Conservation (phyloP, 2,797 vertebrate genomes). For the Octomys mimax region DNA sequence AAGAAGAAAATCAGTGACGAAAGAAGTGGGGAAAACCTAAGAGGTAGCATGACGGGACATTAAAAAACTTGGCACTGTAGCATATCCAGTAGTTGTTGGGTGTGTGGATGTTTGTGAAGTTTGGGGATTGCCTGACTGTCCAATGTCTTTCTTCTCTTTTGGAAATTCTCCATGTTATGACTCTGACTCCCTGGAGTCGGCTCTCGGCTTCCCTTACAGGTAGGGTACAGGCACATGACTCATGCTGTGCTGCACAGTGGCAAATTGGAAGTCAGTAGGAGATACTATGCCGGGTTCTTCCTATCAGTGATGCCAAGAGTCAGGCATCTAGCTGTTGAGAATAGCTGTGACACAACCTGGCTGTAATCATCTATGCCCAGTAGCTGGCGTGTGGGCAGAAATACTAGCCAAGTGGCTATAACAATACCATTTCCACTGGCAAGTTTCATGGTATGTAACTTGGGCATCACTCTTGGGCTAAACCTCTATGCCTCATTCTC, state of each 20-base stretch:
- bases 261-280: conserved; percentile 15
- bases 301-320: not conserved
- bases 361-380: not conserved
- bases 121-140: not conserved
- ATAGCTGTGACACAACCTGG: not conserved
- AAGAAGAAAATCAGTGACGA: conserved; percentile 8
- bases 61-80: not conserved
- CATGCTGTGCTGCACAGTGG: not conserved
- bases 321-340: not conserved
- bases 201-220: not conserved
- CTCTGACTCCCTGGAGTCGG: not conserved
- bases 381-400: not conserved
- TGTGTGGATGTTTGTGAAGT: not conserved
- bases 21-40: conserved; percentile 6
- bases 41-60: not conserved
- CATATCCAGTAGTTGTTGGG: not conserved
- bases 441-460: not conserved
- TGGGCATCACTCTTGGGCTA: not conserved
- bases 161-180: not conserved
- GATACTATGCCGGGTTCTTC: not conserved
- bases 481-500: not conserved
- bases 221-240: not conserved
- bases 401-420: not conserved
- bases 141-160: not conserved
- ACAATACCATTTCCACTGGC: not conserved